Evolutionary conservation across 1,140 invertebrate species (phyloP).

Genomic region (Bathynomus jamesi): DNA sequence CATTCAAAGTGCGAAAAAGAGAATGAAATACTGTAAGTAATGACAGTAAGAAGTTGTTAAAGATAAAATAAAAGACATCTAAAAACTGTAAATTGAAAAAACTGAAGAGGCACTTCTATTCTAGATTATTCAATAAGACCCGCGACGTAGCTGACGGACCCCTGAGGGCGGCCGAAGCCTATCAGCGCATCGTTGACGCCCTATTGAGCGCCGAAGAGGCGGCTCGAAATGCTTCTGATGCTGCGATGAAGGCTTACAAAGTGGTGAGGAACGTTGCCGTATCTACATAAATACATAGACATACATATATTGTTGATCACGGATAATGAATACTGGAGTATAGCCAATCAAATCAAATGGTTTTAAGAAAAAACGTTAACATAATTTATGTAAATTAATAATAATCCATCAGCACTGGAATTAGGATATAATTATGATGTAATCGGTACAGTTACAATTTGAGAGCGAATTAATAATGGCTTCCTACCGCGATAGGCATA

Average conservation of each 20-base stretch:
- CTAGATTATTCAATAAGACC: slow-evolving; percentile 59
- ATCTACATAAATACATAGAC: neutral
- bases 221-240: slow-evolving; percentile 56
- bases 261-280: slow-evolving; percentile 44
- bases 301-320: neutral
- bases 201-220: slow-evolving; percentile 55
- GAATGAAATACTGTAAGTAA: too few relatives aligned
- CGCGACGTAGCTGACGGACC: slow-evolving; percentile 58
- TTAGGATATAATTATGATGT: neutral
- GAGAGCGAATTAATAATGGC: neutral
- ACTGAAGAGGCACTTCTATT: too few relatives aligned
- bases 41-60: too few relatives aligned
- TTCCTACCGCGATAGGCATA: slow-evolving; percentile 31
- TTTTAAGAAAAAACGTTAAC: neutral
- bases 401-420: neutral
- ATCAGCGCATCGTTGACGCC: slow-evolving; percentile 65
- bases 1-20: too few relatives aligned
- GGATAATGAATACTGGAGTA: neutral
- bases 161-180: slow-evolving; percentile 68
- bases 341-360: neutral
- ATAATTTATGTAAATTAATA: neutral
- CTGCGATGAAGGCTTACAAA: slow-evolving; percentile 52
- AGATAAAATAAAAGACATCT: too few relatives aligned
- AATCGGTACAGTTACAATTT: neutral
- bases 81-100: too few relatives aligned